Base-by-base conservation (phyloP, 2,888 invertebrate genomes). In the Chouioia cunea region DNA sequence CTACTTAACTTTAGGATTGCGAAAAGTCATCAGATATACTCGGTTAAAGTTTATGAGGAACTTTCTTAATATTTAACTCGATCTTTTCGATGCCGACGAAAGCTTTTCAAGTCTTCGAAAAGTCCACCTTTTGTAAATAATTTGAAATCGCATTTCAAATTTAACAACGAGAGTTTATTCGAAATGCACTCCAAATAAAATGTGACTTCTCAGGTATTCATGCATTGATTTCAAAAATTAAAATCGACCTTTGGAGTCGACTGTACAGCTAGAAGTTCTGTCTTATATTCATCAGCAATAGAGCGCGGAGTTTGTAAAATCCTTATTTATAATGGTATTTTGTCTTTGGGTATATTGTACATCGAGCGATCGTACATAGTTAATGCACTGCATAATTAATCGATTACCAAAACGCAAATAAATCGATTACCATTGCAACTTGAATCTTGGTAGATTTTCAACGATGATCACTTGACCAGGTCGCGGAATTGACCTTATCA, bases 401-500 rank as follows among this genome's bases (percentile, higher is more conserved):
- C 65, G 62, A 72, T n/a, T n/a, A n/a, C n/a, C n/a, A 68, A 54
- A 52, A 65, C 36, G 44, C 48, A 44, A 60, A 57, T 57, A 65
- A 73, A 73, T 73, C 58, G 58, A 73, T 73, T 69, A 18, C 16
- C 15, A 8, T 15, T 20, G 10, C 18, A 15, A 43, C 10, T 52
- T 54, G 20, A 69, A 18, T 69, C 65, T 18, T 20, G n/a, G 15
- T 27, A 12, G 23, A 63, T 65, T 63, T 68, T 68, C 50, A 72
- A 68, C 62, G 68, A 36, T 36, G 36, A 72, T 72, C 68, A 65
- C 60, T 65, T 53, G 68, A 68, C 54, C 56, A 27, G 23, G 14
- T 53, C 60, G 36, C 36, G 62, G 60, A 73, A 73, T 73, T 73
- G 69, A 73, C 73, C 69, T 73, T 73, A 12, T 6, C 68, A 52